Percentiles rank a stretch among this genome's conserved stretches.
Evolutionary conservation across 2,888 invertebrate species (phyloP).

Genomic region (Eupithecia exiguata): DNA sequence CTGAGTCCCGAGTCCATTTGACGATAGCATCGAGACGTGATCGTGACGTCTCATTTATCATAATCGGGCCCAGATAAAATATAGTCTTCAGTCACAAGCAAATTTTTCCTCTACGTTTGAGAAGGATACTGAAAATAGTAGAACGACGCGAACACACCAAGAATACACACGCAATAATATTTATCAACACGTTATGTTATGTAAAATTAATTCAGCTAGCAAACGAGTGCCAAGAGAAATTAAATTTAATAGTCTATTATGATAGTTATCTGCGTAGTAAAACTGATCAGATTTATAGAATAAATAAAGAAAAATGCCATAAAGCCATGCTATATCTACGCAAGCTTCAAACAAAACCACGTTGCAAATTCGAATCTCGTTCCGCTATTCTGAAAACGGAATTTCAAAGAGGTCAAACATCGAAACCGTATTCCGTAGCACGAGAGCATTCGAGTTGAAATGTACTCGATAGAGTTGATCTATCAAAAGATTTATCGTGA

Average conservation of each 20-base stretch:
- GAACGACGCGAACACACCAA: not conserved
- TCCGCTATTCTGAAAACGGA: slow-evolving; percentile 27
- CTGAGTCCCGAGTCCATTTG: no score
- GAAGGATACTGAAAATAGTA: not conserved
- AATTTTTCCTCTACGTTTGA: not conserved
- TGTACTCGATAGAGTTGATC: not conserved
- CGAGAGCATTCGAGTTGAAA: not conserved
- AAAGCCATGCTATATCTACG: slow-evolving; percentile 43
- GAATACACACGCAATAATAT: not conserved
- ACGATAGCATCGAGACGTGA: no score
- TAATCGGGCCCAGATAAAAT: not conserved
- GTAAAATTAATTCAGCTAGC: slow-evolving; percentile 15
- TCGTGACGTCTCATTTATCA: no score
- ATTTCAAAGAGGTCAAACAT: slow-evolving; percentile 32
- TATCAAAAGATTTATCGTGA: slow-evolving; percentile 11
- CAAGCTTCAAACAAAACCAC: slow-evolving; percentile 33
- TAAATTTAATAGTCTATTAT: slow-evolving; percentile 12
- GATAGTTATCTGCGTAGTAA: not conserved
- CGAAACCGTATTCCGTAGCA: slow-evolving; percentile 30
- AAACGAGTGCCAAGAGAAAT: slow-evolving; percentile 20
- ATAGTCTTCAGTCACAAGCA: not conserved
- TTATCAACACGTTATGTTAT: slow-evolving; percentile 13
- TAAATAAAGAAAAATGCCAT: slow-evolving; percentile 14
- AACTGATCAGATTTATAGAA: not conserved
- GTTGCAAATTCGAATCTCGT: slow-evolving; percentile 15